Evolutionary conservation across 2,888 invertebrate genomes (phyloP), one percentile per base, ranked within the genome.

Genomic region (Microdon myrmicae): DNA sequence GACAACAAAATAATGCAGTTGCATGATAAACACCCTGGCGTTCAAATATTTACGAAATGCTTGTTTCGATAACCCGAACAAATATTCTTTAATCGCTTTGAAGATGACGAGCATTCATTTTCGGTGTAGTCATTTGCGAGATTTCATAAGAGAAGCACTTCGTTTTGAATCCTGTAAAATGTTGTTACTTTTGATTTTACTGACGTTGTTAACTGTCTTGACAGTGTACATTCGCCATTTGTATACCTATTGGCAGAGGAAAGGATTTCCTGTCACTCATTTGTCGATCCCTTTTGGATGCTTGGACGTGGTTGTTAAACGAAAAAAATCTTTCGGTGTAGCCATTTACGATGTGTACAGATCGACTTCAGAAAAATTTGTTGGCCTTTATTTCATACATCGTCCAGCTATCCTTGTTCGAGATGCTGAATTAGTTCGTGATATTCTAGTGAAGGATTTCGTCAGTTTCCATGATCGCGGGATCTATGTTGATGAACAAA

Each of bases 401-500:
- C 80, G 83, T 25, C 87, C 86, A 2, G 83, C 84, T n/a, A 73
- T 89, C 20, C 73, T 87, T 17, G 78, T 88, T 4, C 79, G 87
- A 48, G 86, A 88, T 75, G 83, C 85, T 7, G 83, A 85, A 8
- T 71, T 88, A 56, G 84, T 85, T 1, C 86, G 85, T 67, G 79
- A 82, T 41, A 81, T 89, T 12, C 72, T 88, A 68, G 82, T 83
- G 31, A 83, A 82, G 68, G 87, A 88, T 71, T 89, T 87, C 68
- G 80, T 80, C 7, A 79, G 85, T 73, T 89, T 89, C 68, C 83
- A 84, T 73, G 87, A 88, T 68, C 84, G 87, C 35, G 88, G 87
- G 0, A 79, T 85, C 22, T 84, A 85, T 71, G 81, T 79, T 38
- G 86, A 87, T 51, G 86, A 86, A 41, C 76, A 82, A 9, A 82